phyloP scores from a whole-genome alignment of 2,113 vertebrate genomes.

The Pitta sordida region DNA sequence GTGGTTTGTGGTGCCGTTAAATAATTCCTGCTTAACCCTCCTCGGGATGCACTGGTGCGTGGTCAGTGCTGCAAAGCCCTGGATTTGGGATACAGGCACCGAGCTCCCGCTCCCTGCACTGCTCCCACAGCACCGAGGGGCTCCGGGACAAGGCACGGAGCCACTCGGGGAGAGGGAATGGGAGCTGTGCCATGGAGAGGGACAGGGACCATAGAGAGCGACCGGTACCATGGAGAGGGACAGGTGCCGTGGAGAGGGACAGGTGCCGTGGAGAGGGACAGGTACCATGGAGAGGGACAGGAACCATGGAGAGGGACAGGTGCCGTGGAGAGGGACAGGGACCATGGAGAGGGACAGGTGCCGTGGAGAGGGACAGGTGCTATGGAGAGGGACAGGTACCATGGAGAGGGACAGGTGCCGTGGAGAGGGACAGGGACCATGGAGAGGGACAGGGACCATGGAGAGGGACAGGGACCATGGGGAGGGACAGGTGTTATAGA shows the following conservation, averaged over 20 bases:
- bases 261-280: no score
- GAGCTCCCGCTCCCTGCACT: rapidly evolving
- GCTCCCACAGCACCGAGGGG: rapidly evolving
- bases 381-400: not conserved
- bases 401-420: no score
- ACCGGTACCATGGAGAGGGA: rapidly evolving
- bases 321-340: not conserved
- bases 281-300: not conserved
- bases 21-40: not conserved
- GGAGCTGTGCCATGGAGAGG: rapidly evolving
- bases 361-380: no score
- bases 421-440: not conserved
- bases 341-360: no score
- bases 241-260: not conserved
- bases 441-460: no score
- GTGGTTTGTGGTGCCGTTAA: not conserved
- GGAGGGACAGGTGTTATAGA: no score
- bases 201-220: no score
- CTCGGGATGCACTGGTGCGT: not conserved
- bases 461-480: not conserved
- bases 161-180: not conserved
- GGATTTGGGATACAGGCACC: rapidly evolving
- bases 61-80: not conserved
- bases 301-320: no score
- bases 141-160: rapidly evolving